Evolutionary conservation across 2,888 invertebrate species (phyloP).

Genomic region (Chrysopilus asiliformis): DNA sequence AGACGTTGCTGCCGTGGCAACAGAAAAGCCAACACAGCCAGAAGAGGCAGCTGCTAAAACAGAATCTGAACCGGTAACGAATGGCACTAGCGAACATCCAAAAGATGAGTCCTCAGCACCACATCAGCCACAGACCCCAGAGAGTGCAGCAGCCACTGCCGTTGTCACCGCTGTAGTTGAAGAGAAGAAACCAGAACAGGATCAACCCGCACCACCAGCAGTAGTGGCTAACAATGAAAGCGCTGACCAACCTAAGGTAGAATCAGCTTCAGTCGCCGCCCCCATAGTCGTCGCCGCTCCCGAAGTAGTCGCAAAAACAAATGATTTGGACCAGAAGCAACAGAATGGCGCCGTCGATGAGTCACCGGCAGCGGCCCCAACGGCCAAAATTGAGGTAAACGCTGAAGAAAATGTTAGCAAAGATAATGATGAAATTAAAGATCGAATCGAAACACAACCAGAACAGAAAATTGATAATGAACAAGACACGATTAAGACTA

Average conservation of each 20-base stretch:
- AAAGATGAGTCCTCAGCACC: constrained; percentile 5
- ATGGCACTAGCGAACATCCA: not conserved
- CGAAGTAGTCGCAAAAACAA: no score
- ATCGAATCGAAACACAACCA: constrained; percentile 38
- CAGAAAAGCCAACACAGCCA: no score
- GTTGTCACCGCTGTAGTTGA: constrained; percentile 11
- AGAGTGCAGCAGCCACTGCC: constrained; percentile 11
- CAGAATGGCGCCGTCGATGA: constrained; percentile 16
- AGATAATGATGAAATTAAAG: constrained; percentile 27
- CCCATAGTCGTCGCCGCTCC: constrained; percentile 10
- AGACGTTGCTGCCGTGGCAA: constrained; percentile 4
- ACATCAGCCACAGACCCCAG: constrained; percentile 10
- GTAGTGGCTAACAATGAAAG: constrained; percentile 8
- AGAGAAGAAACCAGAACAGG: constrained; percentile 4
- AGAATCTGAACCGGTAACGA: constrained; percentile 4
- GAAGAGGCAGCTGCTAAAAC: constrained; percentile 7
- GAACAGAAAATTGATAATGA: constrained; percentile 32
- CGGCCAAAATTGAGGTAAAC: constrained; percentile 18
- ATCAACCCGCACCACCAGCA: no score
- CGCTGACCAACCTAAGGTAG: constrained; percentile 6
- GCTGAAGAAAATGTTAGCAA: constrained; percentile 21
- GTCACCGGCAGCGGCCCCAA: constrained; percentile 1
- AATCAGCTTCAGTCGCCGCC: not conserved
- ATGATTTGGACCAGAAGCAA: no score
- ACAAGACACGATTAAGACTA: constrained; percentile 29